Base-by-base conservation (phyloP, 2,888 invertebrate species). In the Tenthredo distinguenda region DNA sequence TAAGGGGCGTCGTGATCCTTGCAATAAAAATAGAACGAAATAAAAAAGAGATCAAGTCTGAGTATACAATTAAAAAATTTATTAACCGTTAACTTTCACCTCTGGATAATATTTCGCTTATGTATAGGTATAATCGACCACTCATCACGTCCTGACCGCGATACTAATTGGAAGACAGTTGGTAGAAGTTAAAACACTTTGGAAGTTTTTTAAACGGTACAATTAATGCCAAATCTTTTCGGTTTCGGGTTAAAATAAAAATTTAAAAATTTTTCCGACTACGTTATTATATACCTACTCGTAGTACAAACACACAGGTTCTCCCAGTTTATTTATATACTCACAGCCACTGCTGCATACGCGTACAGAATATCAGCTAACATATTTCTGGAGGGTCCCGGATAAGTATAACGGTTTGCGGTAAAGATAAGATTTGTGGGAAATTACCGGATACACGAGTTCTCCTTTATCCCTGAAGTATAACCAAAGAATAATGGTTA, bases 21-120 rank as follows among this genome's bases (percentile, higher is more conserved):
- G 68, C 68, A 7, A 15, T 34, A 34, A 18, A 18, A 62, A 31
- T 21, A 26, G 26, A 37, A 37, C 37, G n/a, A 71, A 71, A 71
- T 5, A 37, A 62, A 62, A 31, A 26, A 26, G 7, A 62, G 12
- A 34, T 15, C 34, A 15, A 18, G 62, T 10, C 26, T 3, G 26
- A 26, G 62, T 26, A 62, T 26, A 68, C 15, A 34, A 34, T 34
- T 68, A 15, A 26, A 68, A 34, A 68, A 12, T 34, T 34, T 31
- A 21, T 74, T 71, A 71, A 71, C 72, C n/a, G 72, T 74, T 74
- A 43, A 77, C 77, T 55, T 77, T 50, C 55, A 50, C 34, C 31
- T 26, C 55, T 12, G 55, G 18, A 34, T 34, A 68, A 31, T 68
- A 68, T 68, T 68, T 34, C 34, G 18, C 68, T 18, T 68, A 15